Evolutionary conservation across 2,888 invertebrate species (phyloP).

Genomic region (Panzeria rudis): DNA sequence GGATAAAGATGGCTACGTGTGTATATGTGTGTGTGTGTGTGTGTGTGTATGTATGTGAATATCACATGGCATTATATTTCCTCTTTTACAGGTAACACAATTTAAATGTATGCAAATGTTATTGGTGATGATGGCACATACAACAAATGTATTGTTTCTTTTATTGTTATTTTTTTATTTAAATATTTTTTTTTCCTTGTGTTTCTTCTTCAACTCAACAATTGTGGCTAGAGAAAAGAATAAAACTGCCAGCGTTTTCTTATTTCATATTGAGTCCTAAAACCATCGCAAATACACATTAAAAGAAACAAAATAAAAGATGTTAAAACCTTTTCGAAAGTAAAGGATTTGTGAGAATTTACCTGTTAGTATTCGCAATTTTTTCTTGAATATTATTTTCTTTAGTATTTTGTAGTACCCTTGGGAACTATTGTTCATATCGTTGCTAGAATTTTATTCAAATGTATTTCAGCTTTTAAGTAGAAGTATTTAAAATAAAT

Average conservation of each 20-base stretch:
- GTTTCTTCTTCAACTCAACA: slow-evolving; percentile 32
- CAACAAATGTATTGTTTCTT: slow-evolving; percentile 52
- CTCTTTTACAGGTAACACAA: slow-evolving; percentile 43
- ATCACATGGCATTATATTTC: slow-evolving; percentile 1
- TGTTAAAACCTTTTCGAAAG: slow-evolving; percentile 53
- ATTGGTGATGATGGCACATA: slow-evolving; percentile 64
- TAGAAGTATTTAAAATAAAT: slow-evolving; percentile 3
- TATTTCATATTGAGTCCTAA: slow-evolving; percentile 8
- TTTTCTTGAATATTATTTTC: slow-evolving; percentile 22
- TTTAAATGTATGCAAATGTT: slow-evolving; percentile 69
- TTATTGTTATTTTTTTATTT: slow-evolving; percentile 59
- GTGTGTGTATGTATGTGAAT: neutral
- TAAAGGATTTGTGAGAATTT: slow-evolving; percentile 74
- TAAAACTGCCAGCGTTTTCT: neutral
- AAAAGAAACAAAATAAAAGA: slow-evolving; percentile 45
- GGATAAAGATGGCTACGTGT: neutral
- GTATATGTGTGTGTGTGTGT: neutral
- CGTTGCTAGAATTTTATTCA: slow-evolving; percentile 77
- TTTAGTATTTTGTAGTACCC: slow-evolving; percentile 74
- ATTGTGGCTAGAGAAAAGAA: slow-evolving; percentile 25
- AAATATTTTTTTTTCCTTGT: slow-evolving; percentile 3
- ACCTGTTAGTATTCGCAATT: slow-evolving; percentile 74
- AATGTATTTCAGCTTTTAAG: neutral
- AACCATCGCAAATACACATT: slow-evolving; percentile 27
- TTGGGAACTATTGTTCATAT: slow-evolving; percentile 81